Conservation (phyloP, 1,140 invertebrate species). For the Euschistus heros region DNA sequence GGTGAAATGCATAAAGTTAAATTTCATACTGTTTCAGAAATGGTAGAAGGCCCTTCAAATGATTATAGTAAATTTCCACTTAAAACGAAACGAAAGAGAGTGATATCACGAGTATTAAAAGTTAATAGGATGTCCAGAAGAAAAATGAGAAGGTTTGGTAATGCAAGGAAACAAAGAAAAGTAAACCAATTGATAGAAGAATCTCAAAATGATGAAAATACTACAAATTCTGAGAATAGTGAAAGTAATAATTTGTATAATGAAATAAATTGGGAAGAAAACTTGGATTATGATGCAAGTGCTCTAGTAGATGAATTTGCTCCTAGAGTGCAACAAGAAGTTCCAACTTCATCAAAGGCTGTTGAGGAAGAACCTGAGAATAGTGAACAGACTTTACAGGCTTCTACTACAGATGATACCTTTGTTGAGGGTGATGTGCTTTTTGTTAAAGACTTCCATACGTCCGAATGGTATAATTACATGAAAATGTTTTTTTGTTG, state of each 20-base stretch:
- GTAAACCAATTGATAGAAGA: constrained; percentile 5
- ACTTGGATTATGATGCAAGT: constrained; percentile 20
- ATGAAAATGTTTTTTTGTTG: neutral
- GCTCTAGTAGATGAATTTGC: constrained; percentile 24
- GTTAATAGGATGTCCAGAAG: neutral
- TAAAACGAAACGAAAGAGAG: neutral
- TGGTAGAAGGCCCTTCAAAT: constrained; percentile 2
- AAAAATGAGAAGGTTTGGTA: neutral
- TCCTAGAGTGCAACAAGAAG: neutral
- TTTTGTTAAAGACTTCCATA: neutral
- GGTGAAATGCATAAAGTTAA: constrained; percentile 1
- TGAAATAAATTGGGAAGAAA: constrained; percentile 26
- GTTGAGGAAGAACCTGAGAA: neutral
- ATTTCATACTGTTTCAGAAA: constrained; percentile 2
- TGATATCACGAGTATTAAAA: neutral
- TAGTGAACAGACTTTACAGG: neutral
- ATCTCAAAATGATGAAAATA: constrained; percentile 21
- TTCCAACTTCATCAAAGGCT: neutral
- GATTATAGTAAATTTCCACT: neutral
- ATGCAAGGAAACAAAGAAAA: neutral
- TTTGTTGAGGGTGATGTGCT: too few species aligned
- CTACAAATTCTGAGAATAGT: constrained; percentile 25
- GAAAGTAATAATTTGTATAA: constrained; percentile 20
- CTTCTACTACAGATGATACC: too few species aligned
- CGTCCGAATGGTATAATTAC: neutral